A percentile compares a stretch with the other conserved stretches of the same genome.
phyloP scores from a whole-genome alignment of 2,797 vertebrate species.

The Acanthurus leucopareius region DNA sequence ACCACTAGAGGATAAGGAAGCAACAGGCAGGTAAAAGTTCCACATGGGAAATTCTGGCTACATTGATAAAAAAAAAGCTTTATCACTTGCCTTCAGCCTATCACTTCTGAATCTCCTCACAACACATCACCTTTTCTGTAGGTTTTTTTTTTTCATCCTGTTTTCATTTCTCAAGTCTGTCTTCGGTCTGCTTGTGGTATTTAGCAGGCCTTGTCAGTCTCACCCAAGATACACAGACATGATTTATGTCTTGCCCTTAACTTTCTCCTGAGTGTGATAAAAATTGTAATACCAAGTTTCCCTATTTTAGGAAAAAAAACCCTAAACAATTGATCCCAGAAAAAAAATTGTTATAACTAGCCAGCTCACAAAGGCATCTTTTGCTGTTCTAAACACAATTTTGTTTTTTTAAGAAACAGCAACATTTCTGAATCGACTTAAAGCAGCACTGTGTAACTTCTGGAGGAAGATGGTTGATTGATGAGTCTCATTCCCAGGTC shows the following conservation, averaged over 20 bases:
- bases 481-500: too few relatives aligned
- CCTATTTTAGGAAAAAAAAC: neutral
- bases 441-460: too few relatives aligned
- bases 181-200: constrained; percentile 32
- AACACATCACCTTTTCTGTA: constrained; percentile 6
- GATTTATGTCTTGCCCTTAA: constrained; percentile 35
- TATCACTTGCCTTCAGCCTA: constrained; percentile 25
- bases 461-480: too few relatives aligned
- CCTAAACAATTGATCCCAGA: too few relatives aligned
- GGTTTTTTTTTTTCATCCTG: constrained; percentile 6
- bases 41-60: constrained; percentile 44
- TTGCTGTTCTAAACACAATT: neutral
- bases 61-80: constrained; percentile 17
- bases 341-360: neutral
- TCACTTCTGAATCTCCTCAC: constrained; percentile 38
- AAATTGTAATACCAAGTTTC: constrained; percentile 25
- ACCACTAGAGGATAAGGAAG: constrained; percentile 51
- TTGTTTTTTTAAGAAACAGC: neutral
- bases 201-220: constrained; percentile 43
- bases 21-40: constrained; percentile 51
- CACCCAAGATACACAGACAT: constrained; percentile 17
- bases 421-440: neutral
- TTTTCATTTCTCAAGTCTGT: constrained; percentile 28
- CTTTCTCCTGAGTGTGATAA: constrained; percentile 50
- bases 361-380: constrained; percentile 2